A percentile compares a stretch with the other conserved stretches of the same genome.
Evolutionary conservation across 2,888 invertebrate species (phyloP).

Genomic region (Alitta virens): DNA sequence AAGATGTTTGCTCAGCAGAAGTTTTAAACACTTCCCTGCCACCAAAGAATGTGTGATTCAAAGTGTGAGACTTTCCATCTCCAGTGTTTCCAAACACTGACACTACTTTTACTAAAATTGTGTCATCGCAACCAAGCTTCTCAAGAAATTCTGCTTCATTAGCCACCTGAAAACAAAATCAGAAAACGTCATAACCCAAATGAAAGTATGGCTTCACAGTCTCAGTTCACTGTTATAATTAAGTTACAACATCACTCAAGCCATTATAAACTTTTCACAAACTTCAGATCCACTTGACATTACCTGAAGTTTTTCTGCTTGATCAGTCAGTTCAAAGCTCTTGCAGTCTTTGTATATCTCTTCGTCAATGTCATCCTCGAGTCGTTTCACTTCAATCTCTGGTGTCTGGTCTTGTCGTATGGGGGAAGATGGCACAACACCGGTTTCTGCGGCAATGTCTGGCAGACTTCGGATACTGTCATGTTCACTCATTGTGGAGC

Average conservation of each 20-base stretch:
- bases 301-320: conserved; percentile 51
- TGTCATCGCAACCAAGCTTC: conserved; percentile 48
- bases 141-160: conserved; percentile 48
- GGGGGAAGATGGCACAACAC: no score
- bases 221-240: no score
- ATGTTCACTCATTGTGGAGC: no score
- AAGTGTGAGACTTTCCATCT: conserved; percentile 77
- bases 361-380: conserved; percentile 9
- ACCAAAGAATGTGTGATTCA: conserved; percentile 72
- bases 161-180: conserved; percentile 43
- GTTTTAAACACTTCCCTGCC: conserved; percentile 68
- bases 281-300: not conserved
- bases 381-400: not conserved
- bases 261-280: no score
- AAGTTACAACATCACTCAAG: no score
- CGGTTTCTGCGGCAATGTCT: no score
- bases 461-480: no score
- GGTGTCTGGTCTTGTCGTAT: no score
- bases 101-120: conserved; percentile 66
- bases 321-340: conserved; percentile 53
- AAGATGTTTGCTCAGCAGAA: conserved; percentile 68
- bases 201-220: no score
- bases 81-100: conserved; percentile 83
- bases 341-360: conserved; percentile 31
- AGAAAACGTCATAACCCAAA: no score